Percentiles rank a stretch among this genome's conserved stretches.
phyloP scores from a whole-genome alignment of 2,888 invertebrate species.

The Leucania comma region DNA sequence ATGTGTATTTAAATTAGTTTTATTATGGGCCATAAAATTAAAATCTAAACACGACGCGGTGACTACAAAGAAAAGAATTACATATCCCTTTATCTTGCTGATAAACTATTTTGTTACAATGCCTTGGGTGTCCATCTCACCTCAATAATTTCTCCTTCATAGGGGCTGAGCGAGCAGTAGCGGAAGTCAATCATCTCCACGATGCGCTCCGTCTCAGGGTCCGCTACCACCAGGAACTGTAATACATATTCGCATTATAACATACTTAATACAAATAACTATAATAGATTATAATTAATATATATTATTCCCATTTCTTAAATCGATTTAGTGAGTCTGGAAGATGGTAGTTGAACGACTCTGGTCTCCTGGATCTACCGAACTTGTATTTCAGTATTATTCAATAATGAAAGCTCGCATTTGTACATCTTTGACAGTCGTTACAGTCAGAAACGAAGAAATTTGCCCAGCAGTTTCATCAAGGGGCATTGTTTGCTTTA shows the following conservation, averaged over 20 bases:
- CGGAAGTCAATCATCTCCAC: slow-evolving; percentile 84
- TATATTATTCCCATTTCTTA: too few species aligned
- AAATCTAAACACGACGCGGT: neutral
- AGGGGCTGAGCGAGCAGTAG: slow-evolving; percentile 74
- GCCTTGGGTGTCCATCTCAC: slow-evolving; percentile 61
- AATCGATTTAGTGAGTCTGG: too few species aligned
- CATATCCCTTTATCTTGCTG: neutral
- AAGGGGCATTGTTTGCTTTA: too few species aligned
- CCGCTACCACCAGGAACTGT: slow-evolving; percentile 82
- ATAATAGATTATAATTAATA: too few species aligned
- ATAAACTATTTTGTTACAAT: neutral
- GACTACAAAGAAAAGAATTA: neutral
- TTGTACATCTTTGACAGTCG: neutral
- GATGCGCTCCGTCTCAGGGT: slow-evolving; percentile 79
- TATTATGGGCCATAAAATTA: neutral
- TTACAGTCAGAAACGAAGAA: neutral
- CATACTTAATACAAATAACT: too few species aligned
- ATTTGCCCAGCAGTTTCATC: too few species aligned
- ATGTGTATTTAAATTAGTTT: neutral
- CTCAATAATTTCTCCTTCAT: slow-evolving; percentile 76
- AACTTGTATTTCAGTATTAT: too few species aligned
- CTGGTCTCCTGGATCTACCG: too few species aligned
- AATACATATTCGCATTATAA: neutral
- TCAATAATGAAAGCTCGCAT: neutral
- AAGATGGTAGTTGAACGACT: too few species aligned